These are phyloP conservation scores for Sisyra nigra DNA, from an alignment of 2,888 invertebrate genomes.

Conservation along the genomic window DNA sequence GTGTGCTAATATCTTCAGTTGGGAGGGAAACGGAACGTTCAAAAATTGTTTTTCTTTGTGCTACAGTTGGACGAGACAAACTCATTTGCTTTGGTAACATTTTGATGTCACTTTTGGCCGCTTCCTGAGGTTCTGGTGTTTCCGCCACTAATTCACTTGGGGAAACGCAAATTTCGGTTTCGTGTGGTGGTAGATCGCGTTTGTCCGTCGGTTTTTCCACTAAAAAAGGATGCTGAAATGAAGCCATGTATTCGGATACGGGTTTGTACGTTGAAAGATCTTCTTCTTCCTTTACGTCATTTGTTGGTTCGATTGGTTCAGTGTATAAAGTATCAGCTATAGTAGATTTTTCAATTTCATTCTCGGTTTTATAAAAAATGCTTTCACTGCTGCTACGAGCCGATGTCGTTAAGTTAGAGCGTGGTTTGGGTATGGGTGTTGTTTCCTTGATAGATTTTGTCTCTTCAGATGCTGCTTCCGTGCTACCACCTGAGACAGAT, in stretches of 20 bases:
- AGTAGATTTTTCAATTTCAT: constrained; percentile 13
- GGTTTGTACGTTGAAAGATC: constrained; percentile 1
- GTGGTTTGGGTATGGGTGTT: constrained; percentile 28
- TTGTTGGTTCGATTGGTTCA: neutral
- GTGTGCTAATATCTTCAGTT: constrained; percentile 32
- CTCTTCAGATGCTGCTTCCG: constrained; percentile 15
- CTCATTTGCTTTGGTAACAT: constrained; percentile 15
- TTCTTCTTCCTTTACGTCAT: neutral
- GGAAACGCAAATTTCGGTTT: neutral
- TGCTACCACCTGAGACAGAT: constrained; percentile 18
- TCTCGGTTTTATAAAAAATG: constrained; percentile 12
- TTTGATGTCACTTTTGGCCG: neutral
- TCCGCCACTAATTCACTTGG: neutral
- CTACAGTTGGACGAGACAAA: constrained; percentile 21
- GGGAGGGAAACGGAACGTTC: constrained; percentile 32
- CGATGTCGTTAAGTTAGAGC: constrained; percentile 16
- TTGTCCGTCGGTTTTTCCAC: constrained; percentile 3
- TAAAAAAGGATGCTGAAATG: constrained; percentile 7
- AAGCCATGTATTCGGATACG: constrained; percentile 8
- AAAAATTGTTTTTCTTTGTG: constrained; percentile 24
- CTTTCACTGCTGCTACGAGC: constrained; percentile 1
- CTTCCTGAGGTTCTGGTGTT: neutral
- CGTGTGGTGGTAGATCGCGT: neutral
- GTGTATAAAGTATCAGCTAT: neutral
- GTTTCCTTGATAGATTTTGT: constrained; percentile 13